phyloP scores from a whole-genome alignment of 2,797 vertebrate genomes.

The Sebastiscus albofasciatus region DNA sequence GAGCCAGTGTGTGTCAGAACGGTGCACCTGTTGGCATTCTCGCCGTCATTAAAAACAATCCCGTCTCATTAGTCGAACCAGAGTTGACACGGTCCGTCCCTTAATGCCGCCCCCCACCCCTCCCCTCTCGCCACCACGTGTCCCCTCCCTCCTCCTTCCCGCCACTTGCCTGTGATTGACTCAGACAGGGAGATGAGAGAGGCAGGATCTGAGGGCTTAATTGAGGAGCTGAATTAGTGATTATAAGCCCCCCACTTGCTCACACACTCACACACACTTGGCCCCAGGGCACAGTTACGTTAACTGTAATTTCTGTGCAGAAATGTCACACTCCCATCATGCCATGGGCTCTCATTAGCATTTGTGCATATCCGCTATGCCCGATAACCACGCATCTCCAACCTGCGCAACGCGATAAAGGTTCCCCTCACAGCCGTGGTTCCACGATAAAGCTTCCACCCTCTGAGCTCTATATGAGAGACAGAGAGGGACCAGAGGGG shows the following conservation, averaged over 20 bases:
- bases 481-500: slow-evolving; percentile 53
- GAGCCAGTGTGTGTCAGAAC: slow-evolving; percentile 37
- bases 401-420: slow-evolving; percentile 82
- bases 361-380: slow-evolving; percentile 85
- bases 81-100: slow-evolving; percentile 78
- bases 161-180: slow-evolving; percentile 81
- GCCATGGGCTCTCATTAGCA: slow-evolving; percentile 90
- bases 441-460: slow-evolving; percentile 74
- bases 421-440: slow-evolving; percentile 70
- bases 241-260: slow-evolving; percentile 75
- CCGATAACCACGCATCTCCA: slow-evolving; percentile 80
- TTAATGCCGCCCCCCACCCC: slow-evolving; percentile 65
- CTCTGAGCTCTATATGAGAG: slow-evolving; percentile 70
- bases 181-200: slow-evolving; percentile 87
- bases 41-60: slow-evolving; percentile 82
- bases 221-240: slow-evolving; percentile 89
- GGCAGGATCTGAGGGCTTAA: slow-evolving; percentile 83
- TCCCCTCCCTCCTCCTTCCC: slow-evolving; percentile 42
- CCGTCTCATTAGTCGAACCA: slow-evolving; percentile 77
- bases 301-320: slow-evolving; percentile 88
- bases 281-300: slow-evolving; percentile 81
- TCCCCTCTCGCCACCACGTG: background rate
- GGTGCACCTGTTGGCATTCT: slow-evolving; percentile 80
- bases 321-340: slow-evolving; percentile 90
- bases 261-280: slow-evolving; percentile 67